Conservation (phyloP, 2,888 invertebrate genomes). For the Theretra japonica region DNA sequence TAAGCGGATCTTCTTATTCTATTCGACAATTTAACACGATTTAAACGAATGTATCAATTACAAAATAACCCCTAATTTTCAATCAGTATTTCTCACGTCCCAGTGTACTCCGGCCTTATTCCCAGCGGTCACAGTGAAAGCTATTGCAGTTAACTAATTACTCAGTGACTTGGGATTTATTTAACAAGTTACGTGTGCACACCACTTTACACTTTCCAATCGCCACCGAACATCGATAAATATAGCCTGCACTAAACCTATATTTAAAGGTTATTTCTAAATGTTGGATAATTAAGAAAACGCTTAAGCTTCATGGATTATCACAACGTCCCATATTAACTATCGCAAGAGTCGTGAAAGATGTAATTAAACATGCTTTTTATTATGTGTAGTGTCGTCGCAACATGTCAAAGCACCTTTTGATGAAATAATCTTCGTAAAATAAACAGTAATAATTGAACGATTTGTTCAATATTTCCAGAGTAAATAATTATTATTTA, state of each 20-base stretch:
- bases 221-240: conserved; percentile 5
- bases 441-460: too few species aligned
- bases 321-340: too few species aligned
- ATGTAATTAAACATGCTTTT: too few species aligned
- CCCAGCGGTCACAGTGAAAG: conserved; percentile 16
- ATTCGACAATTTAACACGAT: too few species aligned
- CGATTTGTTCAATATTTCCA: too few species aligned
- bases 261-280: conserved; percentile 5
- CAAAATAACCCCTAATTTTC: background rate
- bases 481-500: too few species aligned
- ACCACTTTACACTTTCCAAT: conserved; percentile 2
- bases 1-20: too few species aligned
- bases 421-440: too few species aligned
- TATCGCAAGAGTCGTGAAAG: too few species aligned
- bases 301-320: too few species aligned
- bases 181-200: conserved; percentile 19
- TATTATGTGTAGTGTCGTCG: too few species aligned
- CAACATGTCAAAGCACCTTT: too few species aligned
- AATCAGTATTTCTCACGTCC: background rate
- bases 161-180: conserved; percentile 1
- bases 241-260: background rate
- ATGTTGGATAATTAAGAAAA: background rate
- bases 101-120: conserved; percentile 4
- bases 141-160: conserved; percentile 4
- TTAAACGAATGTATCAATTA: background rate